Evolutionary conservation across 1,140 invertebrate species (phyloP).

Genomic region (Bombus fervidus): DNA sequence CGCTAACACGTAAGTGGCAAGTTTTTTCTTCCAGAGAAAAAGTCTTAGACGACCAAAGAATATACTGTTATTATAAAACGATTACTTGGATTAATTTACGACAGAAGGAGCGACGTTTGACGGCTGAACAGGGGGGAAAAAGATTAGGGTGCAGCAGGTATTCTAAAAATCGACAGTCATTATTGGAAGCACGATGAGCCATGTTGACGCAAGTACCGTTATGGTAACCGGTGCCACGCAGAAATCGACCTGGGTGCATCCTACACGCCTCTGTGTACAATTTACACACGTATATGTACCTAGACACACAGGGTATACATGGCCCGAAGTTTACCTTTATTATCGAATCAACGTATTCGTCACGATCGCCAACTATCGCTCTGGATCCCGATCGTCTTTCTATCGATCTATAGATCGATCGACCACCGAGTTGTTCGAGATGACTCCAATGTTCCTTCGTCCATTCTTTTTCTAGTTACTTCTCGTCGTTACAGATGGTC

Average conservation of each 20-base stretch:
- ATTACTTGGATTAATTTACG: neutral
- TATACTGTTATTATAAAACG: neutral
- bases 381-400: neutral
- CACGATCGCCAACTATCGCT: neutral
- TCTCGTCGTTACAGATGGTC: no score
- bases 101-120: neutral
- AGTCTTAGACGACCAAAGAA: neutral
- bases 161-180: slow-evolving; percentile 20
- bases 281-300: slow-evolving; percentile 32
- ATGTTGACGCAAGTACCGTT: slow-evolving; percentile 46
- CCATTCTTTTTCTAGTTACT: no score
- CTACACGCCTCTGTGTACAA: slow-evolving; percentile 56
- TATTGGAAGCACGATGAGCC: slow-evolving; percentile 12
- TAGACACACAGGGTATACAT: slow-evolving; percentile 25
- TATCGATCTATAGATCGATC: neutral
- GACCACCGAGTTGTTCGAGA: neutral
- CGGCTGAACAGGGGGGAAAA: neutral
- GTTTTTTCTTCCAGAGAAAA: neutral
- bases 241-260: slow-evolving; percentile 60
- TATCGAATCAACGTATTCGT: slow-evolving; percentile 29
- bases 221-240: slow-evolving; percentile 40
- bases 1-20: no score
- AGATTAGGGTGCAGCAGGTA: neutral
- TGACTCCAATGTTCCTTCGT: neutral
- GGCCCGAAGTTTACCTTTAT: slow-evolving; percentile 46